Evolutionary conservation across 1,140 invertebrate genomes (phyloP).

Genomic region (Trichoplusia ni): DNA sequence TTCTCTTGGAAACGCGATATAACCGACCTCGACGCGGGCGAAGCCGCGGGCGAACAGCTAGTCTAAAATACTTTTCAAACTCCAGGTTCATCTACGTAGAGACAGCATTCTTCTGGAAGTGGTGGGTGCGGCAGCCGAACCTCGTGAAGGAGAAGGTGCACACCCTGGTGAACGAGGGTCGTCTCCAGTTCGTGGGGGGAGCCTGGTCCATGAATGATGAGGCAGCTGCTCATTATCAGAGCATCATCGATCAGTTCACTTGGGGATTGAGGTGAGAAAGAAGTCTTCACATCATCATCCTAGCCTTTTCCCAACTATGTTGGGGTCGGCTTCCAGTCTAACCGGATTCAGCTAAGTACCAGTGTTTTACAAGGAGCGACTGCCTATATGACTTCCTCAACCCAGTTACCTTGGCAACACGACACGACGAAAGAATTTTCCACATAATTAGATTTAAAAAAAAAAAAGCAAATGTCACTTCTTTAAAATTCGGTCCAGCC

Average conservation of each 20-base stretch:
- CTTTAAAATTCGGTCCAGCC: too few species aligned
- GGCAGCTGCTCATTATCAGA: constrained; percentile 94
- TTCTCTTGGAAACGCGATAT: too few species aligned
- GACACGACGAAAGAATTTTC: too few species aligned
- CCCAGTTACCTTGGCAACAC: not conserved
- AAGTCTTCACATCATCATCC: too few species aligned
- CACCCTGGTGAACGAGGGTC: constrained; percentile 86
- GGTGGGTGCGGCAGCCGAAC: constrained; percentile 91
- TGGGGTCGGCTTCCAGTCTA: not conserved
- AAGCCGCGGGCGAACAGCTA: too few species aligned
- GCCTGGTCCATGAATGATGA: constrained; percentile 98
- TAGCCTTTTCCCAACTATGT: too few species aligned
- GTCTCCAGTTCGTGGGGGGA: constrained; percentile 94
- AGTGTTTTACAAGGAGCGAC: too few species aligned
- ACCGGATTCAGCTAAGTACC: too few species aligned
- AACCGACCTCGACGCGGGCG: too few species aligned
- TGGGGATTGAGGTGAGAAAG: constrained; percentile 86
- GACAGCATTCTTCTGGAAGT: constrained; percentile 95
- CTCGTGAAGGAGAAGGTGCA: constrained; percentile 78
- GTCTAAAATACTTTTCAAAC: not conserved
- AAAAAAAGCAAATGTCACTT: too few species aligned
- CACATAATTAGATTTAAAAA: too few species aligned
- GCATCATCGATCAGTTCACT: constrained; percentile 96
- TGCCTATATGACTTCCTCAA: too few species aligned
- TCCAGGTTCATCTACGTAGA: constrained; percentile 89